Evolutionary conservation across 2,113 vertebrate species (phyloP).

Genomic region (Vicugna pacos): DNA sequence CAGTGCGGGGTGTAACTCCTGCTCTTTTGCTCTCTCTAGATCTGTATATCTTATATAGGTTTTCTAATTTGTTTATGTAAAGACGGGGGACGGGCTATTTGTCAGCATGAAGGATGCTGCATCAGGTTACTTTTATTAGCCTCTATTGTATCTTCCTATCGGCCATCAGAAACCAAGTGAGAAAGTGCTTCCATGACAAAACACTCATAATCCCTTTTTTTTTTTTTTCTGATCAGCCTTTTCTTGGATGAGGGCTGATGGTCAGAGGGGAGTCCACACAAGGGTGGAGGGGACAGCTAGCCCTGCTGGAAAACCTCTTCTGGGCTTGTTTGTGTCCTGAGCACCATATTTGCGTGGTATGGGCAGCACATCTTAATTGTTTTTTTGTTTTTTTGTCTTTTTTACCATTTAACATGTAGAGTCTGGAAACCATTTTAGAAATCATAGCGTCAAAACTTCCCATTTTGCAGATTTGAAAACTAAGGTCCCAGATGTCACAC

Average conservation of each 20-base stretch:
- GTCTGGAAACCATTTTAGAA: not conserved
- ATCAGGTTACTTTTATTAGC: conserved; percentile 72
- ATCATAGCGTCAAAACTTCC: not conserved
- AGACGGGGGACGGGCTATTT: conserved; percentile 36
- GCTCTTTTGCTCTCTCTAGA: conserved; percentile 21
- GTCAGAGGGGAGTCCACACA: not conserved
- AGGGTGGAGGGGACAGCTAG: not conserved
- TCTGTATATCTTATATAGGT: not conserved
- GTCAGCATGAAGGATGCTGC: conserved; percentile 59
- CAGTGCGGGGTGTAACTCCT: not conserved
- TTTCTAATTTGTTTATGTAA: conserved; percentile 72
- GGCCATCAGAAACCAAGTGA: conserved; percentile 22
- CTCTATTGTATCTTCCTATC: conserved; percentile 45
- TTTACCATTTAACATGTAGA: not conserved
- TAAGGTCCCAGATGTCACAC: not conserved
- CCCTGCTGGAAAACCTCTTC: not conserved
- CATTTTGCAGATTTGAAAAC: not conserved
- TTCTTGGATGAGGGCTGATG: not conserved
- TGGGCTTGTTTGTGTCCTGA: not conserved
- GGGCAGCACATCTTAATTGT: not conserved
- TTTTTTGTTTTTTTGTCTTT: not conserved
- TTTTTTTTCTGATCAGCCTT: not conserved
- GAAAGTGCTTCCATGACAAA: conserved; percentile 15
- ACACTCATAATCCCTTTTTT: not conserved
- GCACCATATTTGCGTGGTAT: not conserved